Conservation (phyloP, 2,113 vertebrate genomes). For the Pelusios castaneus region DNA sequence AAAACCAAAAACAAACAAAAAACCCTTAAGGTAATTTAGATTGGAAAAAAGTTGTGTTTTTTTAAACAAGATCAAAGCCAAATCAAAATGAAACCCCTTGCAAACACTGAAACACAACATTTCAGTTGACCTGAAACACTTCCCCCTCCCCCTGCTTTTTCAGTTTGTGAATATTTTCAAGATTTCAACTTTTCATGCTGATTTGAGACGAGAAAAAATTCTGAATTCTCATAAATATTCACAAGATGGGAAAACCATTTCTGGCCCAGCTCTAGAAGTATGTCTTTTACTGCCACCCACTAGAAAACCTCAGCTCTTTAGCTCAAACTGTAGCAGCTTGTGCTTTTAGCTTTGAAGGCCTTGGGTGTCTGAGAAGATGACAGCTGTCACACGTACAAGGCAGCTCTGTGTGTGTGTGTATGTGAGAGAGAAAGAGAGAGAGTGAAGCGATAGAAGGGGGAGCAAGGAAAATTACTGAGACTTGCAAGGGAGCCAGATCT, state of each 20-base stretch:
- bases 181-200: not conserved
- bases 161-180: too few relatives aligned
- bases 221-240: not conserved
- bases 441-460: not conserved
- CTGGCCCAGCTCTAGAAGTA: not conserved
- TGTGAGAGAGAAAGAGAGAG: too few relatives aligned
- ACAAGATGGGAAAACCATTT: not conserved
- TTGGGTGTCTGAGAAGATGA: not conserved
- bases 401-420: too few relatives aligned
- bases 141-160: not conserved
- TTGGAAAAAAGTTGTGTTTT: not conserved
- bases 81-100: not conserved
- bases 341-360: not conserved
- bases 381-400: not conserved
- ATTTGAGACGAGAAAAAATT: not conserved
- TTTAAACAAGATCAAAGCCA: not conserved
- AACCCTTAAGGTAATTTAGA: not conserved
- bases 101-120: not conserved
- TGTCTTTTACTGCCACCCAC: not conserved
- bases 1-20: too few relatives aligned
- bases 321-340: not conserved
- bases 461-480: not conserved
- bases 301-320: not conserved
- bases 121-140: not conserved
- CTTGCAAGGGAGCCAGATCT: not conserved